These are phyloP conservation scores for Artemia sinica DNA, from an alignment of 2,888 invertebrate species.

Conservation along the genomic window DNA sequence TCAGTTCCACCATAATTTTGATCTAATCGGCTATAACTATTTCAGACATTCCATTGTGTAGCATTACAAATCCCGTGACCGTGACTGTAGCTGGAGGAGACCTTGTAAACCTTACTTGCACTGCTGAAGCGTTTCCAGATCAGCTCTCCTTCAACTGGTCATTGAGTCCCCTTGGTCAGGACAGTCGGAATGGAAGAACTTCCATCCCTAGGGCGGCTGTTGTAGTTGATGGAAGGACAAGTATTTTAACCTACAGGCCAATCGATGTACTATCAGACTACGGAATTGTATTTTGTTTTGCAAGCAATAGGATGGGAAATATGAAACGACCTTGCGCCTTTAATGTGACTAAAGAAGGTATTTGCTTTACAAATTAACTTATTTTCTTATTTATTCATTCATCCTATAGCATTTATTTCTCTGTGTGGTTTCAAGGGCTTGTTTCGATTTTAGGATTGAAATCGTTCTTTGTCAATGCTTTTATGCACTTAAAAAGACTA, in stretches of 20 bases:
- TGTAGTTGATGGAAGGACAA: neutral
- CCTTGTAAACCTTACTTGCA: neutral
- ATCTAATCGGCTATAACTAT: no score
- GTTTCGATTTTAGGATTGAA: no score
- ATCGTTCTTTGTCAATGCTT: no score
- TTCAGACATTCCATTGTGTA: neutral
- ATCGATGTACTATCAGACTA: neutral
- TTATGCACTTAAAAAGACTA: no score
- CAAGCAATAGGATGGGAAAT: neutral
- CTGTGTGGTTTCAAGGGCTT: no score
- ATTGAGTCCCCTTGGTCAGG: slow-evolving; percentile 4
- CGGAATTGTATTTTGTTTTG: neutral
- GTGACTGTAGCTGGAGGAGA: neutral
- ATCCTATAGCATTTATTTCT: no score
- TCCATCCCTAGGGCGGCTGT: neutral
- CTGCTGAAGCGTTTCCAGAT: neutral
- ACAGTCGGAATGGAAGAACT: neutral
- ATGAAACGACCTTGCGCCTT: slow-evolving; percentile 6
- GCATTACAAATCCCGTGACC: neutral
- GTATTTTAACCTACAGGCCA: neutral
- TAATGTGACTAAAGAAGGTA: slow-evolving; percentile 3
- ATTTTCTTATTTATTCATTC: no score
- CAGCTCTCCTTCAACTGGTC: neutral
- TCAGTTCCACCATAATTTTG: no score
- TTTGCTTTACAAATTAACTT: neutral